phyloP scores from a whole-genome alignment of 2,888 invertebrate species.

The Hyles lineata region DNA sequence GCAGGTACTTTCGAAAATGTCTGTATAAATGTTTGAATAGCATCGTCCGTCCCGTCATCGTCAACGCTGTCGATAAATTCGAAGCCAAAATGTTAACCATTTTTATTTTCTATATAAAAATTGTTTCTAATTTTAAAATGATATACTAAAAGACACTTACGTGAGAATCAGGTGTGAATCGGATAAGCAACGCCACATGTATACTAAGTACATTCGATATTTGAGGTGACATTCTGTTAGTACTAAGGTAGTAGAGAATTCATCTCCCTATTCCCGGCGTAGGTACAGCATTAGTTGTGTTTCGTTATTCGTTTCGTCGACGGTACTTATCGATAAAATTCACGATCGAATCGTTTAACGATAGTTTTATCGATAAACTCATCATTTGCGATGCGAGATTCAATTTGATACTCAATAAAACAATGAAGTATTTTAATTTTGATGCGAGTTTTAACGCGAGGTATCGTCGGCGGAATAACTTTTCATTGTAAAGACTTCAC shows the following conservation, averaged over 20 bases:
- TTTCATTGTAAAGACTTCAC: conserved; percentile 15
- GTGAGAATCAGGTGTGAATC: conserved; percentile 53
- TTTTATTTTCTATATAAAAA: conserved; percentile 7
- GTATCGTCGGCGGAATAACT: not conserved
- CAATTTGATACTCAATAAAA: not conserved
- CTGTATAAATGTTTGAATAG: not conserved
- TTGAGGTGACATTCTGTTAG: conserved; percentile 18
- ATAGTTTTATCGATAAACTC: not conserved
- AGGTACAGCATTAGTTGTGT: conserved; percentile 9
- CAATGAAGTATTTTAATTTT: too few relatives aligned
- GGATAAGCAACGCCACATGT: conserved; percentile 42
- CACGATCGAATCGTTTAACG: not conserved
- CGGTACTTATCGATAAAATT: not conserved
- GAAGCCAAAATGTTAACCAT: conserved; percentile 15
- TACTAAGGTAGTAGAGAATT: conserved; percentile 10
- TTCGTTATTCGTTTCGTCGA: not conserved
- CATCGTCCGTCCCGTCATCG: not conserved
- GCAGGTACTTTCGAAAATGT: too few relatives aligned
- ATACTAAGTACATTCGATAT: conserved; percentile 34
- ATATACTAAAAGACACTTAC: conserved; percentile 50
- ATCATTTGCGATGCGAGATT: not conserved
- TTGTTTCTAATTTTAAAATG: conserved; percentile 12
- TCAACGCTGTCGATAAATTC: conserved; percentile 4
- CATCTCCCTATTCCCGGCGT: not conserved
- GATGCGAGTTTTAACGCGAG: not conserved